These are phyloP conservation scores for Melolontha melolontha DNA, from an alignment of 2,888 invertebrate species.

Conservation along the genomic window DNA sequence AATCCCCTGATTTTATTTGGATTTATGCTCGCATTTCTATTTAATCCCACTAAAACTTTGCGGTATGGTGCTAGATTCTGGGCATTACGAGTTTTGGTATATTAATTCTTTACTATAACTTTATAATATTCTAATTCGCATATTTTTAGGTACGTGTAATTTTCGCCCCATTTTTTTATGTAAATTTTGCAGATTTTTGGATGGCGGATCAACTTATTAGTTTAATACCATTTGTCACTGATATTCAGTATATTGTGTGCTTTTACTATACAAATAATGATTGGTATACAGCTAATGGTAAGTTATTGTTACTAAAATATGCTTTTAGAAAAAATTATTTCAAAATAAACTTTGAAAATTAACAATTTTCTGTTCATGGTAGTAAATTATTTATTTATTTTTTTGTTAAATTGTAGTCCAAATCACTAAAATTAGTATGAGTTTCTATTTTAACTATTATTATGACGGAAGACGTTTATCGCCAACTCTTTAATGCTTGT, in stretches of 20 bases:
- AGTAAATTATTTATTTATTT: too few species aligned
- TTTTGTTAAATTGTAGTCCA: slow-evolving; percentile 19
- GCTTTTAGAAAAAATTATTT: too few species aligned
- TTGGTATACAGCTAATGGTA: slow-evolving; percentile 75
- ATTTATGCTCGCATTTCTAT: slow-evolving; percentile 85
- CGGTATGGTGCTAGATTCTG: slow-evolving; percentile 95
- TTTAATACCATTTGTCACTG: slow-evolving; percentile 87
- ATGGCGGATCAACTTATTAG: slow-evolving; percentile 98
- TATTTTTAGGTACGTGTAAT: slow-evolving; percentile 80
- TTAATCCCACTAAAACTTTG: slow-evolving; percentile 94
- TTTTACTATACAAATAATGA: slow-evolving; percentile 87
- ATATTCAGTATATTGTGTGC: slow-evolving; percentile 94
- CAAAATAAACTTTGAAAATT: too few species aligned
- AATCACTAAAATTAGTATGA: too few species aligned
- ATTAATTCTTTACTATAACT: slow-evolving; percentile 59
- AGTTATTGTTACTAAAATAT: slow-evolving; percentile 44
- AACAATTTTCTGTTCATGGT: too few species aligned
- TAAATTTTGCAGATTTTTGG: slow-evolving; percentile 98
- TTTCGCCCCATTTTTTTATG: slow-evolving; percentile 92
- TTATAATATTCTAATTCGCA: slow-evolving; percentile 20
- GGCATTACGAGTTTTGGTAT: slow-evolving; percentile 89
- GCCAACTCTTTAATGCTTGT: too few species aligned
- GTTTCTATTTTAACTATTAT: too few species aligned
- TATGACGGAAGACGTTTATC: too few species aligned
- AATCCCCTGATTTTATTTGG: slow-evolving; percentile 89